These are phyloP conservation scores for Anas platyrhynchos DNA, from an alignment of 2,113 vertebrate genomes.

Conservation along the genomic window DNA sequence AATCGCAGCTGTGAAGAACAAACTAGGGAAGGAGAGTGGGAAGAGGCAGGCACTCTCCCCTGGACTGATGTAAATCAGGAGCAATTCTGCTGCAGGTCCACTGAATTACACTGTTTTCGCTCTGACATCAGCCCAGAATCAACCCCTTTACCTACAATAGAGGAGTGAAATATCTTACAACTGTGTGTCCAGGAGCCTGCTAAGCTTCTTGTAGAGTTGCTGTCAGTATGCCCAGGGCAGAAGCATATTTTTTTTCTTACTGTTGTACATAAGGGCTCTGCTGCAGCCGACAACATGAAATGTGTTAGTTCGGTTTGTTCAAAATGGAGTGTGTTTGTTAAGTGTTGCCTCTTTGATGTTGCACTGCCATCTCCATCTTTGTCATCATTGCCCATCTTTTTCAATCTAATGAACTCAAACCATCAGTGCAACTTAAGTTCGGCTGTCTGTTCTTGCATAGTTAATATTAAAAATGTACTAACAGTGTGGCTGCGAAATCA, in stretches of 20 bases:
- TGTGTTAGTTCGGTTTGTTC: slow-evolving; percentile 35
- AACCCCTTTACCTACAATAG: slow-evolving; percentile 6
- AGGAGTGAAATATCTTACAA: slow-evolving; percentile 4
- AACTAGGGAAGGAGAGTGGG: neutral
- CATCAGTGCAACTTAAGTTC: slow-evolving; percentile 86
- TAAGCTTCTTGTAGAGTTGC: slow-evolving; percentile 27
- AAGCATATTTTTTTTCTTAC: slow-evolving; percentile 11
- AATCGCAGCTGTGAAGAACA: neutral
- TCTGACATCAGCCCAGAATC: neutral
- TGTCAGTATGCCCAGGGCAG: slow-evolving; percentile 39
- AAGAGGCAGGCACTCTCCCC: neutral
- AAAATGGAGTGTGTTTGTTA: slow-evolving; percentile 63
- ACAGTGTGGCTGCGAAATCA: slow-evolving; percentile 90
- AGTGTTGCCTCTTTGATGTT: slow-evolving; percentile 68
- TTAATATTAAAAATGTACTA: slow-evolving; percentile 92
- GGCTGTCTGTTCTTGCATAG: slow-evolving; percentile 85
- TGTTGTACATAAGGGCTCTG: slow-evolving; percentile 48
- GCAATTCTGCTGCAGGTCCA: neutral
- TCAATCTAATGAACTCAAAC: slow-evolving; percentile 88
- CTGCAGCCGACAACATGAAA: slow-evolving; percentile 53
- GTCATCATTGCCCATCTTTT: slow-evolving; percentile 82
- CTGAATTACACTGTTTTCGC: neutral
- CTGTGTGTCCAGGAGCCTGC: neutral
- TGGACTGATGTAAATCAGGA: neutral
- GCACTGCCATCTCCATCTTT: slow-evolving; percentile 76